Evolutionary conservation across 2,888 invertebrate species (phyloP).

Genomic region (Dolomedes plantarius): DNA sequence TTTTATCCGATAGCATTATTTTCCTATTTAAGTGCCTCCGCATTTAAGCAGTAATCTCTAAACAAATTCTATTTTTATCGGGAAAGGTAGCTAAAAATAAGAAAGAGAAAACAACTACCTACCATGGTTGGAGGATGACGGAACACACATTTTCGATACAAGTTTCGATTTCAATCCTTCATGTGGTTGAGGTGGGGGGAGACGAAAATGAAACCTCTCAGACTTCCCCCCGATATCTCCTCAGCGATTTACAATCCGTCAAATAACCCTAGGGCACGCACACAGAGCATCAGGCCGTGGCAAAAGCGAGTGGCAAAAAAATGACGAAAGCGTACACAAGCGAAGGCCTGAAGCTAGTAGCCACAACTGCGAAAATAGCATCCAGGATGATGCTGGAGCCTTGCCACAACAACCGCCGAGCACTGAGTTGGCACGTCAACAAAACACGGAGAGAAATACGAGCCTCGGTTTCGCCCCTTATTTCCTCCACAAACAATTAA

Average conservation of each 20-base stretch:
- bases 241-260: background rate
- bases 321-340: slow-evolving; percentile 38
- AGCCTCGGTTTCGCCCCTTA: slow-evolving; percentile 24
- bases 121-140: background rate
- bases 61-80: background rate
- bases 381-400: slow-evolving; percentile 29
- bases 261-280: background rate
- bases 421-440: slow-evolving; percentile 55
- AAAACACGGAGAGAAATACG: slow-evolving; percentile 42
- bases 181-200: background rate
- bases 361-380: slow-evolving; percentile 66
- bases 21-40: too few relatives aligned
- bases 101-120: background rate
- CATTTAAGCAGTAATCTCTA: too few relatives aligned
- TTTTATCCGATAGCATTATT: too few relatives aligned
- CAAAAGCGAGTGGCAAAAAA: background rate
- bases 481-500: slow-evolving; percentile 13
- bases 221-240: background rate
- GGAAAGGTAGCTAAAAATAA: background rate
- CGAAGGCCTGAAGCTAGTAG: slow-evolving; percentile 41
- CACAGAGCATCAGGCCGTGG: background rate
- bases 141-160: background rate
- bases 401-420: slow-evolving; percentile 46
- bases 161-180: background rate
- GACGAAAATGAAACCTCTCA: background rate